These are phyloP conservation scores for Loris lydekkerianus DNA, from an alignment of 2,797 vertebrate genomes.

Conservation along the genomic window DNA sequence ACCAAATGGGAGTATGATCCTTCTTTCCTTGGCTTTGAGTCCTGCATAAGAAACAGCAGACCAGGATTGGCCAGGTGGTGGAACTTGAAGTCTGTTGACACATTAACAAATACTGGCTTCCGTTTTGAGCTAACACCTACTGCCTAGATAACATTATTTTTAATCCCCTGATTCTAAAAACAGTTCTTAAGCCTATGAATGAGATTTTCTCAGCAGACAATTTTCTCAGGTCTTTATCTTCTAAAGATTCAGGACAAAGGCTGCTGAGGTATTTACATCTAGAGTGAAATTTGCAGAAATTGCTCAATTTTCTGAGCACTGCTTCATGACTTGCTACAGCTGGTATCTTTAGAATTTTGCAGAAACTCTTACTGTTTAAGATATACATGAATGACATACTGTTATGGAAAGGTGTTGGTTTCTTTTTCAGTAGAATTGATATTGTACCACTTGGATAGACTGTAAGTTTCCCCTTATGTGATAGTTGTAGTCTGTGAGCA, in stretches of 20 bases:
- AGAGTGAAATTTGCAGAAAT: conserved; percentile 3
- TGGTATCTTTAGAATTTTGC: background rate
- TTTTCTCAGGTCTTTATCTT: conserved; percentile 72
- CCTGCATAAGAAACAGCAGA: conserved; percentile 14
- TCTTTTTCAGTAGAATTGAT: background rate
- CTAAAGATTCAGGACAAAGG: conserved; percentile 28
- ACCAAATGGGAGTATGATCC: background rate
- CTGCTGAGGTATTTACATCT: background rate
- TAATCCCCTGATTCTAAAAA: conserved; percentile 66
- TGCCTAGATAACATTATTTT: conserved; percentile 53
- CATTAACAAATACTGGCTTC: conserved; percentile 44
- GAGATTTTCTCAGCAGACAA: conserved; percentile 57
- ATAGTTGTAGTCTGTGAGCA: background rate
- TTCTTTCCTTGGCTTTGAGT: background rate
- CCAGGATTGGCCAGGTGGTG: background rate
- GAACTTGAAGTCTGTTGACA: conserved; percentile 6
- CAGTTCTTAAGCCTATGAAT: conserved; percentile 52
- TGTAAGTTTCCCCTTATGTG: background rate
- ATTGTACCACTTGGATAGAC: background rate
- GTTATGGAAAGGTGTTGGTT: background rate
- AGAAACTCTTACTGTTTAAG: background rate
- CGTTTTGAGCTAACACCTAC: conserved; percentile 52
- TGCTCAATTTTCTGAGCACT: background rate
- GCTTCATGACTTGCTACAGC: background rate
- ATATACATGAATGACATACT: background rate